Conservation (phyloP, 1,140 invertebrate species). For the Drosophila ficusphila region DNA sequence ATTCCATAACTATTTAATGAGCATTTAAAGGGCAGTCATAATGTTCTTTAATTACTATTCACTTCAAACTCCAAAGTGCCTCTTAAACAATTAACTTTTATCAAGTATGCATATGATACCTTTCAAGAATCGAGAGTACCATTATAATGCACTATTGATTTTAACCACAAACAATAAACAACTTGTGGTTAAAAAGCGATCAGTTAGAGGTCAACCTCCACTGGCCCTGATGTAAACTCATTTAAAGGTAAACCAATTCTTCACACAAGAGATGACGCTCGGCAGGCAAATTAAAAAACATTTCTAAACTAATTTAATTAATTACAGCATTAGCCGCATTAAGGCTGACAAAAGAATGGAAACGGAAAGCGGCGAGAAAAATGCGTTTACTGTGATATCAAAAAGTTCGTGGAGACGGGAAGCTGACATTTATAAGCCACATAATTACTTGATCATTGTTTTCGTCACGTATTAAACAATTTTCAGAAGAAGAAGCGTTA, state of each 20-base stretch:
- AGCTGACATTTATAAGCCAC: slow-evolving; percentile 39
- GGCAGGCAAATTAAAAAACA: slow-evolving; percentile 42
- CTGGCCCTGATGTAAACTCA: slow-evolving; percentile 37
- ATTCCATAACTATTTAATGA: background rate
- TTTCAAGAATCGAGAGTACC: slow-evolving; percentile 1
- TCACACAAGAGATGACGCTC: slow-evolving; percentile 6
- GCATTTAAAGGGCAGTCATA: background rate
- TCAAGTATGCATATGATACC: slow-evolving; percentile 2
- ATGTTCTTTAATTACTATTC: background rate
- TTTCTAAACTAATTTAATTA: slow-evolving; percentile 53
- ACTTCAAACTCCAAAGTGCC: background rate
- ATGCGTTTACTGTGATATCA: slow-evolving; percentile 38
- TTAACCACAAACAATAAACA: slow-evolving; percentile 8
- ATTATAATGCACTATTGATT: slow-evolving; percentile 5
- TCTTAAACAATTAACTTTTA: background rate
- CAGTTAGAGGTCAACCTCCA: slow-evolving; percentile 26
- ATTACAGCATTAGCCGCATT: slow-evolving; percentile 36
- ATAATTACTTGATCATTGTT: slow-evolving; percentile 69
- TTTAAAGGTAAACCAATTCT: slow-evolving; percentile 31
- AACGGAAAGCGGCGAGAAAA: slow-evolving; percentile 16
- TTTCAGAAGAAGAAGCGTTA: slow-evolving; percentile 35
- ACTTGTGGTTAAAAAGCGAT: slow-evolving; percentile 31
- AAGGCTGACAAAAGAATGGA: slow-evolving; percentile 42
- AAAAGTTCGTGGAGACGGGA: slow-evolving; percentile 15
- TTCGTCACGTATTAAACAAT: slow-evolving; percentile 61